These are phyloP conservation scores for Carcharodon carcharias DNA, from an alignment of 2,797 vertebrate species.

Conservation along the genomic window DNA sequence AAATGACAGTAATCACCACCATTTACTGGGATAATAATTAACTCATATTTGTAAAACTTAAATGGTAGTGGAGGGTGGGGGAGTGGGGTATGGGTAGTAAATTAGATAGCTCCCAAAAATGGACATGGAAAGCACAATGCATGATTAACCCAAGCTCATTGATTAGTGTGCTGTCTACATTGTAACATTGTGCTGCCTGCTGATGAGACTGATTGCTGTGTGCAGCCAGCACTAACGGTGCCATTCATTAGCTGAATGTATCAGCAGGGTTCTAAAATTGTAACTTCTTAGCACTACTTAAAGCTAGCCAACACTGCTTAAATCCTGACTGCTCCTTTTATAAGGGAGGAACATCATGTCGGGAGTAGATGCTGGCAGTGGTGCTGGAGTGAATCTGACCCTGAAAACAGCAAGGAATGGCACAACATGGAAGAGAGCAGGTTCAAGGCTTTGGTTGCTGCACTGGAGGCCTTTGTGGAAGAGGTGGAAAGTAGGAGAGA, in stretches of 20 bases:
- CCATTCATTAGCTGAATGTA: neutral
- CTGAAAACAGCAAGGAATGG: neutral
- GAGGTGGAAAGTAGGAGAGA: neutral
- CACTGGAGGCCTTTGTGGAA: neutral
- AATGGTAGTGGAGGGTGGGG: neutral
- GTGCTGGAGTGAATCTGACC: neutral
- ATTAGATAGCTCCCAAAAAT: neutral
- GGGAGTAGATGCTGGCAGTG: neutral
- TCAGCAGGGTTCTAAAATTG: neutral
- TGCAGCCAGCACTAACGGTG: neutral
- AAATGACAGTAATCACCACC: neutral
- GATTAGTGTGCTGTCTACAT: neutral
- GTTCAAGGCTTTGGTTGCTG: neutral
- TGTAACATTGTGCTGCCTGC: neutral
- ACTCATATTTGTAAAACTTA: neutral
- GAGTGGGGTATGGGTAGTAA: neutral
- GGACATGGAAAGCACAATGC: neutral
- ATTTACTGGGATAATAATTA: neutral
- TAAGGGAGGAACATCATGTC: neutral
- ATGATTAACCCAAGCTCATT: neutral
- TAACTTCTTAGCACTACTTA: neutral
- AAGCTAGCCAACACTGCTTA: neutral
- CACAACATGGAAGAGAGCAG: neutral
- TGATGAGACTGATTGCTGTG: neutral
- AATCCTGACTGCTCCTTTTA: neutral